These are phyloP conservation scores for Steinernema khuongi DNA, from an alignment of 1,140 invertebrate genomes.

Conservation along the genomic window DNA sequence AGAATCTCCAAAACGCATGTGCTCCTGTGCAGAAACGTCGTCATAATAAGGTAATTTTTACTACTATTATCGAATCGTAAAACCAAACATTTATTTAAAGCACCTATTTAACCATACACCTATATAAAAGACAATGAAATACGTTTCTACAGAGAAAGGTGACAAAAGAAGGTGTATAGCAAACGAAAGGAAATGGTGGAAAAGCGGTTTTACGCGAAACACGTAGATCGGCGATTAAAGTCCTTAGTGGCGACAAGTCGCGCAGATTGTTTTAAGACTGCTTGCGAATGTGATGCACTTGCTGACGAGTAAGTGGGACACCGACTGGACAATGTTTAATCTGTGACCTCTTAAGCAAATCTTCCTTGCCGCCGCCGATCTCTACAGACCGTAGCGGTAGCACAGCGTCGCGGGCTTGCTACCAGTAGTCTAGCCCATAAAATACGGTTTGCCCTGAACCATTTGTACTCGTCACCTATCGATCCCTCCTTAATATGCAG, in stretches of 20 bases:
- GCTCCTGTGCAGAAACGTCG: no score
- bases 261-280: background rate
- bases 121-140: no score
- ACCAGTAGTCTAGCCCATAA: no score
- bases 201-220: background rate
- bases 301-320: conserved; percentile 5
- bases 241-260: background rate
- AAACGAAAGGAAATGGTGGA: background rate
- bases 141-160: no score
- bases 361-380: background rate
- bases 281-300: conserved; percentile 3
- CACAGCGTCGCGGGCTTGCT: background rate
- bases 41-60: no score
- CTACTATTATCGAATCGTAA: no score
- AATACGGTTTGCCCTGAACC: no score
- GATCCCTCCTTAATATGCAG: no score
- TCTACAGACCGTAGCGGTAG: background rate
- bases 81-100: no score
- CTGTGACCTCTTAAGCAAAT: conserved; percentile 16
- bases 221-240: background rate
- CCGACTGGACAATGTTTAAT: conserved; percentile 13
- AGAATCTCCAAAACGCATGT: no score
- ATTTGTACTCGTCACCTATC: no score
- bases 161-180: background rate
- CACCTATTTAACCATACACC: no score